These are phyloP conservation scores for Larimichthys polyactis DNA, from an alignment of 2,113 vertebrate species.

Conservation along the genomic window DNA sequence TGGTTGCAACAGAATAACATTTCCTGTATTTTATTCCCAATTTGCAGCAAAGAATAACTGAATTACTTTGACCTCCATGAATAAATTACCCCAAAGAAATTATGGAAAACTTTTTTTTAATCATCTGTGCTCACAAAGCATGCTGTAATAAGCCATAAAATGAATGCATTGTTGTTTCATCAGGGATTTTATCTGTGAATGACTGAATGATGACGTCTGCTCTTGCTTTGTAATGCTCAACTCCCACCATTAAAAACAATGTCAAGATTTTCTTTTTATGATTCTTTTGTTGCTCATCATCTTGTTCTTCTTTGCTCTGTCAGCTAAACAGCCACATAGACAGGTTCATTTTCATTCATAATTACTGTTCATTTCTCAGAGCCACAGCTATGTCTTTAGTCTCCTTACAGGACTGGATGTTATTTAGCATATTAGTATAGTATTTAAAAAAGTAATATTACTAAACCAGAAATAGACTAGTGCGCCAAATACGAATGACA, in stretches of 20 bases:
- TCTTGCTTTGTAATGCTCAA: slow-evolving; percentile 78
- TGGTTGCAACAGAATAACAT: slow-evolving; percentile 28
- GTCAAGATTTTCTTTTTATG: slow-evolving; percentile 27
- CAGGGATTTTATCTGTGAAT: slow-evolving; percentile 80
- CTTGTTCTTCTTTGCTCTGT: background rate
- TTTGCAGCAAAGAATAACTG: slow-evolving; percentile 26
- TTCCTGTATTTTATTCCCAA: slow-evolving; percentile 27
- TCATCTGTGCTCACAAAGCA: slow-evolving; percentile 75
- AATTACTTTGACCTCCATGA: slow-evolving; percentile 11
- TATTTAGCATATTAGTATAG: background rate
- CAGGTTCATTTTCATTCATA: background rate
- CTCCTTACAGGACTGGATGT: background rate
- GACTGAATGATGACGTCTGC: slow-evolving; percentile 72
- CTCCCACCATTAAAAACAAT: slow-evolving; percentile 75
- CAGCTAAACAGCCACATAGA: background rate
- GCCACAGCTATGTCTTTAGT: background rate
- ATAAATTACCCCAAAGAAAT: slow-evolving; percentile 31
- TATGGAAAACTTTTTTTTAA: slow-evolving; percentile 17
- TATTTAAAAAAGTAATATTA: background rate
- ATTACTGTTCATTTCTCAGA: background rate
- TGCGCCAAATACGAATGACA: background rate
- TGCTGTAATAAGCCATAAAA: slow-evolving; percentile 73
- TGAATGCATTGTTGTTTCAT: slow-evolving; percentile 68
- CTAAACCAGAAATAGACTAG: background rate
- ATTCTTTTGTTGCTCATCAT: slow-evolving; percentile 8